These are phyloP conservation scores for Chiloscyllium plagiosum DNA, from an alignment of 2,113 vertebrate genomes.

Conservation along the genomic window DNA sequence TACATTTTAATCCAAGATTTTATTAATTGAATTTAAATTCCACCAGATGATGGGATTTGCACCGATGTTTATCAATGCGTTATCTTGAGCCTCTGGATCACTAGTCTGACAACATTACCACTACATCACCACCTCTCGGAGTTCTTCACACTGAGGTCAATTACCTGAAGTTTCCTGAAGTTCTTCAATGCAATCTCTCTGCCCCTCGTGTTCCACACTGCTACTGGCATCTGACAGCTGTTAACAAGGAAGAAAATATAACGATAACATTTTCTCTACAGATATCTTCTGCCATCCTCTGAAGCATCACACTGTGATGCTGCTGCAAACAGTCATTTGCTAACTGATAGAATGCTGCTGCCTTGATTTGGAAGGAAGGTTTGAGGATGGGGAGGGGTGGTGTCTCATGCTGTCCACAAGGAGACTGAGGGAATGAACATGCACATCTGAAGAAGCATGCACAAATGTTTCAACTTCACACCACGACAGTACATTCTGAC, in stretches of 20 bases:
- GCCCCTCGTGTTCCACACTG: background rate
- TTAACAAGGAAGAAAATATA: background rate
- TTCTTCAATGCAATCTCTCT: background rate
- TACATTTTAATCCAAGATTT: too few relatives aligned
- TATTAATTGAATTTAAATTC: too few relatives aligned
- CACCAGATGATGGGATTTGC: too few relatives aligned
- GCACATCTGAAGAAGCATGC: background rate
- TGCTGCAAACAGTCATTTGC: background rate
- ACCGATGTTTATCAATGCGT: too few relatives aligned
- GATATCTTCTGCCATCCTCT: too few relatives aligned
- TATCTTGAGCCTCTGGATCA: too few relatives aligned
- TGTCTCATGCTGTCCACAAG: background rate
- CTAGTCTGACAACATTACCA: too few relatives aligned
- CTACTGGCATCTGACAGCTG: background rate
- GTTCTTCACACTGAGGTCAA: background rate
- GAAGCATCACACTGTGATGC: background rate
- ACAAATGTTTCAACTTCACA: background rate
- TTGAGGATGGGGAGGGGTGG: background rate
- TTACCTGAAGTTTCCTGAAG: slow-evolving; percentile 27
- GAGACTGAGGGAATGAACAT: background rate
- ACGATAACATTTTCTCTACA: background rate
- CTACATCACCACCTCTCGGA: background rate
- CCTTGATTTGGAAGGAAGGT: background rate
- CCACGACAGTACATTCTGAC: background rate
- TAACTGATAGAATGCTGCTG: background rate